Base-by-base conservation (phyloP, 2,888 invertebrate genomes). In the Listrodromus nycthemerus region DNA sequence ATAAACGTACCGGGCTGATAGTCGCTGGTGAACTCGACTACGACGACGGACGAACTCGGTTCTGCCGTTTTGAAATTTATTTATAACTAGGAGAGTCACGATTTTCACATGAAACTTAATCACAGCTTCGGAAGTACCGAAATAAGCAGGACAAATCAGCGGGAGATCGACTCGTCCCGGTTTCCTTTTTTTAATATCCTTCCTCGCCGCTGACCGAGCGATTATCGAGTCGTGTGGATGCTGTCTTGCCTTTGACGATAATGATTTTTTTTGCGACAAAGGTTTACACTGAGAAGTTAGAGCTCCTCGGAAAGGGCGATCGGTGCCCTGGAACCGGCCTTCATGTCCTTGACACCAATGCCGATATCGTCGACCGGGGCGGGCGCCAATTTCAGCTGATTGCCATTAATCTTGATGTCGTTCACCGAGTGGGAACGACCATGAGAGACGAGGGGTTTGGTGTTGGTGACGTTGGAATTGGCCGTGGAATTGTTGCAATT, bases 361-460 rank as follows among this genome's bases (percentile, higher is more conserved):
- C 95, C 95, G 87, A 95, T 95, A 86, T 95, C 95, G 89, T 96
- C 96, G 77, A 95, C 95, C 0, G 96, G 96, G 79, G 96, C 93
- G 0, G 96, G 95, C 58, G 95, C 96, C 89, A 96, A 94, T 90
- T 96, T 96, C 87, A 96, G 90, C 88, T 96, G 96, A 91, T 96
- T 96, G 0, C 96, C 96, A 91, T 96, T 96, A 77, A 96, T 93
- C 93, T 96, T 96, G 82, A 97, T 96, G 91, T 97, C 97, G 77
- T 96, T 96, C 82, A 96, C 96, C 89, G 96, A 96, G 93, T 96
- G 96, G 88, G 96, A 96, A 90, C 96, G 94, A 33, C 95, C 95
- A 88, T 96, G 96, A 88, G 94, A 95, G 6, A 94, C 93, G 80
- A 94, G 94, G 0, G 94, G 93, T 89, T 95, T 95, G 33, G 95